Base-by-base conservation (phyloP, 2,113 vertebrate species). In the Rhinoderma darwinii region DNA sequence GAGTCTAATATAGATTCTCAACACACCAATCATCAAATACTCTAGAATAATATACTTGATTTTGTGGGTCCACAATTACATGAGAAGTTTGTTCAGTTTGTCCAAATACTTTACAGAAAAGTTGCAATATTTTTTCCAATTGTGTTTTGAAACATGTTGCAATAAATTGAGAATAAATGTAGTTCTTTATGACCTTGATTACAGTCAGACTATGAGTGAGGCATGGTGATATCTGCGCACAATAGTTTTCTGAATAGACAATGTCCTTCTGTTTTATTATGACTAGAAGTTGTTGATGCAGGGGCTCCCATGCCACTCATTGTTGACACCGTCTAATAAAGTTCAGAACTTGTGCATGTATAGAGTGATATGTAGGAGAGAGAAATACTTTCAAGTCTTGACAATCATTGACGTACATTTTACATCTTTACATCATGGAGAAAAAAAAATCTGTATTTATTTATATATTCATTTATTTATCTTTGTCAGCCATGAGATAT, bases 221-320 rank as follows among this genome's bases (percentile, higher is more conserved):
- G 78, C 56, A 51, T 35, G 32, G 17, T 74, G 35, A 83, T 37
- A 73, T 83, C 20, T 39, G 6, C 44, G 27, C 20, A 56, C 7
- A 72, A 83, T 37, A 72, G 27, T 51, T 51, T 84, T 54, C 47
- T 72, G 50, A 73, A 72, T 74, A 84, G 82, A 84, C 82, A 84
- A 70, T 84, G 82, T 84, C 68, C 82, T 74, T 74, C 82, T 84
- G 22, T 84, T 22, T 70, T 84, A 44, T 84, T 84, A 56, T 84
- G 82, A 39, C 82, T 84, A 74, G 32, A 11, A 6, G 68, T 41
- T 68, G 10, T 32, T 73, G n/a, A 44, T n/a, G 47, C 82, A 39
- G 50, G 30, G 54, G 63, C 44, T 59, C 32, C 30, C 47, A 84
- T 50, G 66, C 22, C 74, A 74, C 43, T 50, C 63, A 30, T 35